phyloP scores from a whole-genome alignment of 2,797 vertebrate genomes.

The Characodon lateralis region DNA sequence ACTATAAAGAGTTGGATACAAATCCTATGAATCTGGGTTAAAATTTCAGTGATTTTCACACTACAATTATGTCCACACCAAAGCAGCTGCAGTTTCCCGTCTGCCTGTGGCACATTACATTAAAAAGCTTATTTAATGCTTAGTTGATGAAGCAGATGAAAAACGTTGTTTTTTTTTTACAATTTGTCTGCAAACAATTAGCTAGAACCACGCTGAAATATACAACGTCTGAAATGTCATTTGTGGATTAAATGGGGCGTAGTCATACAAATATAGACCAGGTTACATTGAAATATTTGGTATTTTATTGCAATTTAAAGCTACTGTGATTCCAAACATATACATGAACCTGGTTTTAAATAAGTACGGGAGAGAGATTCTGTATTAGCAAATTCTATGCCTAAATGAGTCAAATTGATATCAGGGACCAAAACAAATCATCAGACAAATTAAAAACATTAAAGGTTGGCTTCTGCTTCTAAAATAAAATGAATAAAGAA shows the following conservation, averaged over 20 bases:
- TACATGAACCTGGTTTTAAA: not conserved
- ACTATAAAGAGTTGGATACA: too few species aligned
- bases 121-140: not conserved
- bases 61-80: too few species aligned
- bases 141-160: too few species aligned
- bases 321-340: not conserved
- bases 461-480: conserved; percentile 1
- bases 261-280: not conserved
- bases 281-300: not conserved
- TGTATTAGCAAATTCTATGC: not conserved
- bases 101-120: not conserved
- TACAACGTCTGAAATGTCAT: too few species aligned
- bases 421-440: conserved; percentile 1
- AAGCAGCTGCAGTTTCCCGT: not conserved
- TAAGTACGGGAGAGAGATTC: not conserved
- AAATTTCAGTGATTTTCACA: too few species aligned
- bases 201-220: too few species aligned
- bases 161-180: too few species aligned
- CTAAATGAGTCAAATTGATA: not conserved
- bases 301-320: not conserved
- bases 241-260: not conserved
- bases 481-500: conserved; percentile 22
- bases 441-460: not conserved
- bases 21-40: too few species aligned
- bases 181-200: too few species aligned